Evolutionary conservation across 2,797 vertebrate species (phyloP).

Genomic region (Synaphobranchus kaupii): DNA sequence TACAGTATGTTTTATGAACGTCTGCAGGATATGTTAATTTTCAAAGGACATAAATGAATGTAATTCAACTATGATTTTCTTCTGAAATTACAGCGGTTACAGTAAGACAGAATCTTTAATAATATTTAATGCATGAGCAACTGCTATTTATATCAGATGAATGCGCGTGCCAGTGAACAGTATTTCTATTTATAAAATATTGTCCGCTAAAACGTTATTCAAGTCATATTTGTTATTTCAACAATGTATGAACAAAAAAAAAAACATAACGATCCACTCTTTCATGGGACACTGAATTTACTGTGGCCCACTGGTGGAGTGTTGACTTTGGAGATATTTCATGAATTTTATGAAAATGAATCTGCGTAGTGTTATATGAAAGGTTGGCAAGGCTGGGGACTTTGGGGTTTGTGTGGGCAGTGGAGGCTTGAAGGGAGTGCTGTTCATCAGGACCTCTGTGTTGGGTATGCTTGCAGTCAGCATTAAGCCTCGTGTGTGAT

Average conservation of each 20-base stretch:
- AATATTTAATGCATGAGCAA: conserved; percentile 17
- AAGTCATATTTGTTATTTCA: conserved; percentile 22
- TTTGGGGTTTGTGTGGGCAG: conserved; percentile 16
- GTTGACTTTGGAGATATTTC: conserved; percentile 39
- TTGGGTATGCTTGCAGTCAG: conserved; percentile 11
- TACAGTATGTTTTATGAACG: conserved; percentile 17
- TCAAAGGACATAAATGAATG: conserved; percentile 12
- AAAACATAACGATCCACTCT: conserved; percentile 32
- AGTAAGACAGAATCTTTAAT: conserved; percentile 21
- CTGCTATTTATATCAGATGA: conserved; percentile 26
- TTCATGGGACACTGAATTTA: conserved; percentile 29
- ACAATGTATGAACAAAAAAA: conserved; percentile 29
- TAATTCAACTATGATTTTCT: conserved; percentile 30
- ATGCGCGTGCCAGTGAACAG: conserved; percentile 7
- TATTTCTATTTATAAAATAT: conserved; percentile 30
- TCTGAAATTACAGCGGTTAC: conserved; percentile 2
- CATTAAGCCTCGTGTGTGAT: neutral
- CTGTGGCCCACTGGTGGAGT: conserved; percentile 9
- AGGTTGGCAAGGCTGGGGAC: conserved; percentile 14
- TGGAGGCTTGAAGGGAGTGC: neutral
- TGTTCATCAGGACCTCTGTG: neutral
- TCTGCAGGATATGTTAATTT: conserved; percentile 19
- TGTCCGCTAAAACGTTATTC: conserved; percentile 1
- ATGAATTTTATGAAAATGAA: conserved; percentile 35
- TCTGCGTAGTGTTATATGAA: conserved; percentile 29